phyloP scores from a whole-genome alignment of 2,113 vertebrate species.

The Diphyllodes magnificus region DNA sequence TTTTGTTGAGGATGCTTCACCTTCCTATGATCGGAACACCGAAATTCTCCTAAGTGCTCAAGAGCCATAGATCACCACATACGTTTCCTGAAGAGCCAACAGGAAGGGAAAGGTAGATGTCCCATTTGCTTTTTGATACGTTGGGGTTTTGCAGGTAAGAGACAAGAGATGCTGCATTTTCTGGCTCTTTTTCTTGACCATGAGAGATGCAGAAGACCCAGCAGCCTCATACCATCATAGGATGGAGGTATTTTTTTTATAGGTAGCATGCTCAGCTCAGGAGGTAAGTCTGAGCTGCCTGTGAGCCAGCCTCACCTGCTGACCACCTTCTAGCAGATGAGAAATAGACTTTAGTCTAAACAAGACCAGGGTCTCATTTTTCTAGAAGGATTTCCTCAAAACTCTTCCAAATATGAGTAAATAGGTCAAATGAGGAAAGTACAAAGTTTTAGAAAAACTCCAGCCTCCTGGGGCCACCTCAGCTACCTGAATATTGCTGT shows the following conservation, averaged over 20 bases:
- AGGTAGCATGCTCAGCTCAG: neutral
- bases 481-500: neutral
- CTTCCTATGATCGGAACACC: neutral
- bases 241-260: neutral
- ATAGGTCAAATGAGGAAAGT: neutral
- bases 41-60: neutral
- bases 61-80: neutral
- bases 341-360: neutral
- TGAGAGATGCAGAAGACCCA: neutral
- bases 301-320: neutral
- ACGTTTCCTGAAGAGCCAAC: neutral
- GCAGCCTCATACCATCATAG: fast-evolving
- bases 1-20: neutral
- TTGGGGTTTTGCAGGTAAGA: neutral
- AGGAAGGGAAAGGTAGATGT: neutral
- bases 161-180: neutral
- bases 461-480: neutral
- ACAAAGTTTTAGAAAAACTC: neutral
- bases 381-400: neutral
- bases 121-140: neutral
- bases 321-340: neutral
- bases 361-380: neutral
- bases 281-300: neutral
- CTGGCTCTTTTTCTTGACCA: neutral
- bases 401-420: neutral